A percentile compares a stretch with the other conserved stretches of the same genome.
These are phyloP conservation scores for Archivesica marissinica DNA, from an alignment of 1,140 invertebrate species.

Conservation along the genomic window DNA sequence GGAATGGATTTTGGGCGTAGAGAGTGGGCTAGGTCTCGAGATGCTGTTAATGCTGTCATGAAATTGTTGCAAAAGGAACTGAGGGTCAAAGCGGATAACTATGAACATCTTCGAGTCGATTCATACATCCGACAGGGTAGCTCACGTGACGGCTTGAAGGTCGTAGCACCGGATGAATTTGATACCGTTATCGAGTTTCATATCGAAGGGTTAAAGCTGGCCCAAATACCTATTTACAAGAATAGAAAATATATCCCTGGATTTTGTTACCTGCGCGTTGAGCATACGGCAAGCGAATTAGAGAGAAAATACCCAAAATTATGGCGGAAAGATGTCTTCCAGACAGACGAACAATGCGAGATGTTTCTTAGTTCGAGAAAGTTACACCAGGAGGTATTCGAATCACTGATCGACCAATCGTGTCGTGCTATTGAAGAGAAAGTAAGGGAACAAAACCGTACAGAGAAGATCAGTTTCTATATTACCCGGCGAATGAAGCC, in stretches of 20 bases:
- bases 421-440: not conserved
- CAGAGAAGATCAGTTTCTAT: not conserved
- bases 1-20: conserved; percentile 19
- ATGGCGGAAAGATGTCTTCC: conserved; percentile 3
- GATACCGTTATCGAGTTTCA: conserved; percentile 34
- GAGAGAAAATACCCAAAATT: conserved; percentile 14
- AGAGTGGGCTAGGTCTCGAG: conserved; percentile 30
- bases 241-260: conserved; percentile 14
- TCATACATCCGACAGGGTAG: conserved; percentile 48
- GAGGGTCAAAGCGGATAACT: not conserved
- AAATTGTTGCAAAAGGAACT: conserved; percentile 15
- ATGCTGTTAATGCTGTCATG: conserved; percentile 25
- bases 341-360: not conserved
- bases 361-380: conserved; percentile 11
- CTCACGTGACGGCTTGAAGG: conserved; percentile 57
- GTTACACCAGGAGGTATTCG: conserved; percentile 24
- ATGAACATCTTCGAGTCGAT: conserved; percentile 29
- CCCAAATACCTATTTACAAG: not conserved
- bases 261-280: conserved; percentile 24
- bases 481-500: conserved; percentile 46
- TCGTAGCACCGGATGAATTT: conserved; percentile 44
- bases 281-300: not conserved
- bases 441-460: not conserved
- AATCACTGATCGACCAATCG: conserved; percentile 21
- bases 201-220: conserved; percentile 35